Percentiles rank a stretch among this genome's conserved stretches.
These are phyloP conservation scores for Tuberolachnus salignus DNA, from an alignment of 2,888 invertebrate species.

Conservation along the genomic window DNA sequence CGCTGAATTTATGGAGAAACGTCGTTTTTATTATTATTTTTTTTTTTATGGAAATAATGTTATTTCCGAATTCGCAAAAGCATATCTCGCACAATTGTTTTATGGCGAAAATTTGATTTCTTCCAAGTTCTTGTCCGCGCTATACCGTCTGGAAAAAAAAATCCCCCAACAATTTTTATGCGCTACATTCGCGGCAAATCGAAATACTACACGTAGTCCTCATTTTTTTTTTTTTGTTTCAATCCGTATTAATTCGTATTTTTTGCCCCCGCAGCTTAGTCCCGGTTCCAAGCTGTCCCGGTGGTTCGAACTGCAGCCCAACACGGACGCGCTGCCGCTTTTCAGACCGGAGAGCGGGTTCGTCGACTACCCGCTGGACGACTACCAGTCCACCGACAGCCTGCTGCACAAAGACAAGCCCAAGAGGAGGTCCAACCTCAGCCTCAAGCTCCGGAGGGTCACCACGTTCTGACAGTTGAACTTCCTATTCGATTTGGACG, in stretches of 20 bases:
- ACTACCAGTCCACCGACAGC: slow-evolving; percentile 60
- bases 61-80: too few relatives aligned
- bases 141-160: too few relatives aligned
- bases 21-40: too few relatives aligned
- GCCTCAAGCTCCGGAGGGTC: slow-evolving; percentile 73
- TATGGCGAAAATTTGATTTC: too few relatives aligned
- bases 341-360: slow-evolving; percentile 81
- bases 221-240: slow-evolving; percentile 12
- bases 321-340: slow-evolving; percentile 62
- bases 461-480: slow-evolving; percentile 69
- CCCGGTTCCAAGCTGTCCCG: slow-evolving; percentile 80
- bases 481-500: slow-evolving; percentile 30
- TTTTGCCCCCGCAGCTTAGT: slow-evolving; percentile 68
- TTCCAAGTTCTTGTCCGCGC: too few relatives aligned
- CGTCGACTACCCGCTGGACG: slow-evolving; percentile 68
- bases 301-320: slow-evolving; percentile 74
- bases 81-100: too few relatives aligned
- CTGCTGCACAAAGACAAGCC: slow-evolving; percentile 70
- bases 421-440: slow-evolving; percentile 72
- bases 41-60: too few relatives aligned
- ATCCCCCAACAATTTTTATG: too few relatives aligned
- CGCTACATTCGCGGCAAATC: background rate
- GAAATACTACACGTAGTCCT: background rate
- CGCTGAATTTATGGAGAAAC: too few relatives aligned
- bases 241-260: background rate